Evolutionary conservation across 2,113 vertebrate genomes (phyloP).

Genomic region (Steatornis caripensis): DNA sequence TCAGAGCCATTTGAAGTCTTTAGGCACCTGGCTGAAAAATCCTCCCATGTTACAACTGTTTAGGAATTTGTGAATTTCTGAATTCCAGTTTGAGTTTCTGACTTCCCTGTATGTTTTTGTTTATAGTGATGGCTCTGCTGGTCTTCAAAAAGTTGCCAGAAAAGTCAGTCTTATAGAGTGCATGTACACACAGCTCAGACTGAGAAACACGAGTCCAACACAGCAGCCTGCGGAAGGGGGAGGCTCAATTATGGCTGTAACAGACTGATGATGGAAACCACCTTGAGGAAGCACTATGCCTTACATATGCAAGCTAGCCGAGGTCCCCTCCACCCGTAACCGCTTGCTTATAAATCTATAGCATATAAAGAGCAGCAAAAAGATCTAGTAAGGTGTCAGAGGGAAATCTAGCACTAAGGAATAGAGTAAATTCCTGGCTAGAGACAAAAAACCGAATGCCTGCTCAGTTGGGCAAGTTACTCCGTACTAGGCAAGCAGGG

Average conservation of each 20-base stretch:
- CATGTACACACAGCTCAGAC: neutral
- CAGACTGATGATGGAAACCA: neutral
- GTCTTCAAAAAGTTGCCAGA: neutral
- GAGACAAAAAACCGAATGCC: neutral
- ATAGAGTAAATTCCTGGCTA: neutral
- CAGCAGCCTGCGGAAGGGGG: neutral
- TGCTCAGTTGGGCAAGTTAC: neutral
- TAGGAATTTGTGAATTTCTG: neutral
- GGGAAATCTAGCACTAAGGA: neutral
- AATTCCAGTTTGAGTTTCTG: neutral
- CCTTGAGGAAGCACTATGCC: neutral
- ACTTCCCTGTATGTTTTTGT: neutral
- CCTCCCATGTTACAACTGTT: neutral
- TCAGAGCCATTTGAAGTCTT: neutral
- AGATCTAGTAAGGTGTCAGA: neutral
- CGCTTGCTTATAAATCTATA: neutral
- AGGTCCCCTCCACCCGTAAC: neutral
- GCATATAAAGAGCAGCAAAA: neutral
- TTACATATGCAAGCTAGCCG: fast-evolving
- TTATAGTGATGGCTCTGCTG: neutral
- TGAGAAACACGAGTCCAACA: neutral
- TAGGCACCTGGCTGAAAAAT: neutral
- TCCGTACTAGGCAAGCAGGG: neutral
- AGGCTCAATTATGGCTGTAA: neutral
- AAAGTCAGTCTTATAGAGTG: neutral